Conservation (phyloP, 1,140 invertebrate species). For the Drosophila mojavensis region DNA sequence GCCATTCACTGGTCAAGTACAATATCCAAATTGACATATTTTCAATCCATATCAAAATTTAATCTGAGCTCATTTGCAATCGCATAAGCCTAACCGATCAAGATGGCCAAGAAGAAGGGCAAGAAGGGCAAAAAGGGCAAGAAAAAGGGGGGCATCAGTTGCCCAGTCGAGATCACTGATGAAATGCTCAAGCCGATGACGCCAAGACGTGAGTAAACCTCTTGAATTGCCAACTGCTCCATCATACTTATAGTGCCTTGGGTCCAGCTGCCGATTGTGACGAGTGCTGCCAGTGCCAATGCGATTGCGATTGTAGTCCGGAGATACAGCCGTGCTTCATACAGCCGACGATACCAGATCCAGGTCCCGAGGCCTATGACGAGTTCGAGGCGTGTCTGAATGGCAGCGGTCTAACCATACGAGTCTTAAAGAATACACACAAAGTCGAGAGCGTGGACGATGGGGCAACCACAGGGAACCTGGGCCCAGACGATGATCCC, state of each 20-base stretch:
- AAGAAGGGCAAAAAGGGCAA: constrained; percentile 69
- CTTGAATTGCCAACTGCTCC: no score
- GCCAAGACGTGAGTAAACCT: constrained; percentile 22
- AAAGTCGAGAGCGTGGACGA: constrained; percentile 72
- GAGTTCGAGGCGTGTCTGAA: constrained; percentile 82
- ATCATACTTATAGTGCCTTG: not conserved
- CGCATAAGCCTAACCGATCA: constrained; percentile 21
- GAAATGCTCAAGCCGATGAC: constrained; percentile 50
- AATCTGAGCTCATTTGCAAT: constrained; percentile 26
- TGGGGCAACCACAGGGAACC: constrained; percentile 24
- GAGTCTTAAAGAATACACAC: constrained; percentile 80
- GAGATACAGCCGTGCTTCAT: constrained; percentile 72
- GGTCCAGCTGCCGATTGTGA: constrained; percentile 6
- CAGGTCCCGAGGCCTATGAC: constrained; percentile 78
- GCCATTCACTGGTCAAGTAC: constrained; percentile 74
- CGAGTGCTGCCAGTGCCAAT: constrained; percentile 64
- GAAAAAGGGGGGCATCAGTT: constrained; percentile 30
- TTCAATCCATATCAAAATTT: constrained; percentile 45
- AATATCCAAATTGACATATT: constrained; percentile 70
- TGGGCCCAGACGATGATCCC: constrained; percentile 54
- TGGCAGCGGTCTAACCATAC: constrained; percentile 78
- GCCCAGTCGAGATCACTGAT: constrained; percentile 37
- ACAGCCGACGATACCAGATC: constrained; percentile 60
- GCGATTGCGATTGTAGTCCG: constrained; percentile 71
- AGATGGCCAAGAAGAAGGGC: constrained; percentile 67